These are phyloP conservation scores for Araneus ventricosus DNA, from an alignment of 1,140 invertebrate species.

Conservation along the genomic window DNA sequence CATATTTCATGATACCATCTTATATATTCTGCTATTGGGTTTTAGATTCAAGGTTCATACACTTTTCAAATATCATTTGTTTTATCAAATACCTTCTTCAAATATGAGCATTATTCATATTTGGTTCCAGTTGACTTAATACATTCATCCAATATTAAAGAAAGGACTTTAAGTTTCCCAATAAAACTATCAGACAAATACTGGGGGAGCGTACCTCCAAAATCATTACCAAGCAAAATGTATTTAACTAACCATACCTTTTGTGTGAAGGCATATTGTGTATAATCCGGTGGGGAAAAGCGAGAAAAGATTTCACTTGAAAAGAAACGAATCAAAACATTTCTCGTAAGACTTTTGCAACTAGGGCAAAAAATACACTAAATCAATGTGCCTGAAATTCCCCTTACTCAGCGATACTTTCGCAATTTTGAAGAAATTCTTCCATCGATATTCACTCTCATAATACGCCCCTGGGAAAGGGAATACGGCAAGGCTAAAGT, in stretches of 20 bases:
- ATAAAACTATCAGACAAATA: neutral
- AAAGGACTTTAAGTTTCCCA: neutral
- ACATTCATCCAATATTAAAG: neutral
- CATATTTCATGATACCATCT: too few relatives aligned
- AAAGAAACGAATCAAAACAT: neutral
- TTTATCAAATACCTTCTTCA: too few relatives aligned
- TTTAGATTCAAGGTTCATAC: too few relatives aligned
- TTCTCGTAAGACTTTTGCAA: neutral
- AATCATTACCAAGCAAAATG: neutral
- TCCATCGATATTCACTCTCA: slow-evolving; percentile 11
- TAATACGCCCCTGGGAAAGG: slow-evolving; percentile 35
- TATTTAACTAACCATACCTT: neutral
- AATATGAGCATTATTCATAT: too few relatives aligned
- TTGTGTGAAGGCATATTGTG: neutral
- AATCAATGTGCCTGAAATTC: slow-evolving; percentile 18
- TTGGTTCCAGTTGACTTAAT: neutral
- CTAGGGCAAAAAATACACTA: neutral
- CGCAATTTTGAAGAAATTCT: slow-evolving; percentile 11
- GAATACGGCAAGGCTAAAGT: slow-evolving; percentile 27
- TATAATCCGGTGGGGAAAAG: neutral
- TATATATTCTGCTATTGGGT: too few relatives aligned
- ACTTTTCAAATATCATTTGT: too few relatives aligned
- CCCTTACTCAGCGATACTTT: neutral
- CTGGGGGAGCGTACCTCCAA: neutral
- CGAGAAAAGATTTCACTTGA: neutral